Evolutionary conservation across 2,888 invertebrate species (phyloP).

Genomic region (Drosophila seclusa): DNA sequence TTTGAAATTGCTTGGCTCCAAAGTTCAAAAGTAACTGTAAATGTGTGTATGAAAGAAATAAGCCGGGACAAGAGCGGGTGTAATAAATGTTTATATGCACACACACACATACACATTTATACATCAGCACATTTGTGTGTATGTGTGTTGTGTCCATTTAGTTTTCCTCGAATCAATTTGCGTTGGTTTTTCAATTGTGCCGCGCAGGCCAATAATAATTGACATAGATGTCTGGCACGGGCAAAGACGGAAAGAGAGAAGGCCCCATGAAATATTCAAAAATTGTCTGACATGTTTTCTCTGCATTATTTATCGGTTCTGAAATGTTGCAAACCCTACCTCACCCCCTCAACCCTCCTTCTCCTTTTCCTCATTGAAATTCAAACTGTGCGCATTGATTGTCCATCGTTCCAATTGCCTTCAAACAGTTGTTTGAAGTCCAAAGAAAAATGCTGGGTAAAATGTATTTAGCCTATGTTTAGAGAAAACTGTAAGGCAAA

Average conservation of each 20-base stretch:
- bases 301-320: conserved; percentile 56
- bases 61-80: conserved; percentile 20
- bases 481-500: conserved; percentile 74
- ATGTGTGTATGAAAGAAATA: conserved; percentile 17
- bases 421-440: conserved; percentile 29
- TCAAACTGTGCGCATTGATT: conserved; percentile 31
- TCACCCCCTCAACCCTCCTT: not conserved
- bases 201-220: conserved; percentile 71
- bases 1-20: conserved; percentile 57
- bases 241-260: conserved; percentile 40
- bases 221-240: conserved; percentile 66
- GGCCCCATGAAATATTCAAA: conserved; percentile 63
- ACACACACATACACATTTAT: not conserved
- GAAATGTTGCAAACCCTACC: conserved; percentile 31
- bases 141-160: conserved; percentile 51
- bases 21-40: conserved; percentile 61
- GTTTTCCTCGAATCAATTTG: conserved; percentile 77
- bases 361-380: conserved; percentile 1
- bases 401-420: conserved; percentile 17
- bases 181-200: conserved; percentile 73
- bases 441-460: conserved; percentile 60
- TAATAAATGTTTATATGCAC: conserved; percentile 28
- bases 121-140: not conserved
- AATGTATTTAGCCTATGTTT: conserved; percentile 73
- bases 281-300: conserved; percentile 60